phyloP scores from a whole-genome alignment of 1,140 invertebrate species.

The Cherax quadricarinatus region DNA sequence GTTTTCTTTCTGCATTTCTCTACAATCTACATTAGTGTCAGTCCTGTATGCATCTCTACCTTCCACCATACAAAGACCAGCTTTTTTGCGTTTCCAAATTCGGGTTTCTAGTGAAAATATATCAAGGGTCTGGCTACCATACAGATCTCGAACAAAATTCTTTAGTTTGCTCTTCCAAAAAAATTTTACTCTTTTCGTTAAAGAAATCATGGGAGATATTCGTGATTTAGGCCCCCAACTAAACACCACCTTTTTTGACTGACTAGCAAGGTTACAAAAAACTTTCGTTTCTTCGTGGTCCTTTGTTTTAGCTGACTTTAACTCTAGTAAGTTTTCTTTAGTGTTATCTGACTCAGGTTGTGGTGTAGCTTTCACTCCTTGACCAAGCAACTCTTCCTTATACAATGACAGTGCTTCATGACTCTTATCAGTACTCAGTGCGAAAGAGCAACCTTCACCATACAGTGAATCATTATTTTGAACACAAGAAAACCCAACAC shows the following conservation, averaged over 20 bases:
- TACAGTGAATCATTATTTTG: neutral
- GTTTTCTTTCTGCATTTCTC: neutral
- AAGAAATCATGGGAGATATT: neutral
- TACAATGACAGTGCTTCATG: too few relatives aligned
- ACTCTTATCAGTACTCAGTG: too few relatives aligned
- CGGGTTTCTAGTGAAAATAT: neutral
- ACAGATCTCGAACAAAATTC: neutral
- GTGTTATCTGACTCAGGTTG: neutral
- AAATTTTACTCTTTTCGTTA: neutral
- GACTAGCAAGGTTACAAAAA: neutral
- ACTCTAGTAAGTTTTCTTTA: neutral
- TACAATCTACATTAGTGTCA: neutral
- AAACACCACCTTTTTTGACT: neutral
- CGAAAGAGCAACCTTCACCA: neutral
- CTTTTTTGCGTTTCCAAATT: neutral
- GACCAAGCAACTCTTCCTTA: neutral
- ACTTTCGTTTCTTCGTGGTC: too few relatives aligned
- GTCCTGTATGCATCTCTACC: neutral
- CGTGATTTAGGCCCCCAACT: neutral
- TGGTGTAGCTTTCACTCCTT: neutral
- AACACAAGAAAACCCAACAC: neutral
- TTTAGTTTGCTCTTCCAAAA: neutral
- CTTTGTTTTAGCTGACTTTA: neutral
- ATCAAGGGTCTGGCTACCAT: neutral
- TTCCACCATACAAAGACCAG: neutral